Conservation (phyloP, 2,888 invertebrate genomes). For the Chironomus riparius region DNA sequence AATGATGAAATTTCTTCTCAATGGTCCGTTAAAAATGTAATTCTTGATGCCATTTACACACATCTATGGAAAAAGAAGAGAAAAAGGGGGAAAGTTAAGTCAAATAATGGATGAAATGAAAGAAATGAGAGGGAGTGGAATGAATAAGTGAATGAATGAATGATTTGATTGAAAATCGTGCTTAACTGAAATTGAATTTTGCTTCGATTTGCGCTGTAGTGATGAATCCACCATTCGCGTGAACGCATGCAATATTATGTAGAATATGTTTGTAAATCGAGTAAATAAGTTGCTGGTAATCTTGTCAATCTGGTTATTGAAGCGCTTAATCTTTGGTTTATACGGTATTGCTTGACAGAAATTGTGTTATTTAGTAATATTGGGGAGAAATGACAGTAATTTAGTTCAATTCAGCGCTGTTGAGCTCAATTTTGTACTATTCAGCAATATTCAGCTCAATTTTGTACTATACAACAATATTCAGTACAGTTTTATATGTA, state of each 20-base stretch:
- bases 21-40: slow-evolving; percentile 9
- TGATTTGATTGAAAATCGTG: slow-evolving; percentile 6
- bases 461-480: too few species aligned
- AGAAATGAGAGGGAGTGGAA: background rate
- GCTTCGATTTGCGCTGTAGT: background rate
- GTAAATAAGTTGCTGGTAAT: background rate
- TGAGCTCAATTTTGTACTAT: too few species aligned
- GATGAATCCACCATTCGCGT: background rate
- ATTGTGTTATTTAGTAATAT: too few species aligned
- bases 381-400: too few species aligned
- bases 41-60: background rate
- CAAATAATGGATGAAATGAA: background rate
- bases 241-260: background rate
- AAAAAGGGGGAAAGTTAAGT: background rate
- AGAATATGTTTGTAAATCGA: too few species aligned
- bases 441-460: too few species aligned
- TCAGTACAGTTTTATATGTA: too few species aligned
- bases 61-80: background rate
- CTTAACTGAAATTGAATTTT: background rate
- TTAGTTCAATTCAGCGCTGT: too few species aligned
- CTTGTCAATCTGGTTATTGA: too few species aligned
- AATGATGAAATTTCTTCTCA: background rate
- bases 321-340: too few species aligned
- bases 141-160: background rate
- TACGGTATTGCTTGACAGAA: too few species aligned